These are phyloP conservation scores for Poeciliopsis paucimaculata DNA, from an alignment of 2,797 vertebrate species.

Conservation along the genomic window DNA sequence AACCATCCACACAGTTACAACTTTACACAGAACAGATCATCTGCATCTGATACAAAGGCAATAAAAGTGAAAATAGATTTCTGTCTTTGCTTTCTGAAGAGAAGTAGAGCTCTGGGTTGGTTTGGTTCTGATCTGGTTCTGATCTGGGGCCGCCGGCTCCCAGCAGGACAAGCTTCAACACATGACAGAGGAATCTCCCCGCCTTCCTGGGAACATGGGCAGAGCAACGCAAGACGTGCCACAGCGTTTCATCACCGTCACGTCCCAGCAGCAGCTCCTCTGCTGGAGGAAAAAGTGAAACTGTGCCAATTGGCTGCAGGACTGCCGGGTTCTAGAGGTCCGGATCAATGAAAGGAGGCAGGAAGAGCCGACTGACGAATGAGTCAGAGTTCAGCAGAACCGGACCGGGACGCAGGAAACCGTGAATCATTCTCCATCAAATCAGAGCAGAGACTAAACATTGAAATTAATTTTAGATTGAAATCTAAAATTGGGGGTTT, in stretches of 20 bases:
- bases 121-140: too few species aligned
- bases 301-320: too few species aligned
- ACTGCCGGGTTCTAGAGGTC: not conserved
- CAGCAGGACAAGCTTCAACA: not conserved
- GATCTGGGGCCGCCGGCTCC: not conserved
- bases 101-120: too few species aligned
- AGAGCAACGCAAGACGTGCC: not conserved
- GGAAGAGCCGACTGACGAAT: not conserved
- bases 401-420: not conserved
- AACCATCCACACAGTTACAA: too few species aligned
- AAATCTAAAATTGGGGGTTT: too few species aligned
- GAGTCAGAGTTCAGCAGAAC: not conserved
- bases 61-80: too few species aligned
- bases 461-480: not conserved
- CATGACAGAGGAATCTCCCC: not conserved
- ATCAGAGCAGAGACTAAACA: not conserved
- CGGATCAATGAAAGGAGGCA: not conserved
- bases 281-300: not conserved
- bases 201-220: not conserved
- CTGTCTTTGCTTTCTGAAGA: too few species aligned
- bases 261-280: not conserved
- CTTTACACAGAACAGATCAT: too few species aligned
- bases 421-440: not conserved
- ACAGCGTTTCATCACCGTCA: not conserved
- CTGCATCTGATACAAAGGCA: too few species aligned